Evolutionary conservation across 1,140 invertebrate species (phyloP).

Genomic region (Thereuonema tuberculata): DNA sequence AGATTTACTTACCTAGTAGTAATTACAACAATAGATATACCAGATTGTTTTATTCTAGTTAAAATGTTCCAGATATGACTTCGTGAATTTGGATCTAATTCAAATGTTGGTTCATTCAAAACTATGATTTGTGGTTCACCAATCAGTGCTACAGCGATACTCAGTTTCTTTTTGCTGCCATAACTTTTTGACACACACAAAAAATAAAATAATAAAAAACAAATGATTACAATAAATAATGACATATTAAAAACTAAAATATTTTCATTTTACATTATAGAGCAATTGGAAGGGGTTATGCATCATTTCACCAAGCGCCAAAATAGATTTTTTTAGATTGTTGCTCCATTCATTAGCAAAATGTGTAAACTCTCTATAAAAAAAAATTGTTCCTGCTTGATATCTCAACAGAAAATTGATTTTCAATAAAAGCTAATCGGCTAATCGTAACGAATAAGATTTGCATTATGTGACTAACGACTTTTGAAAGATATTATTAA

Average conservation of each 20-base stretch:
- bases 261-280: no score
- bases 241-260: not conserved
- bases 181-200: constrained; percentile 51
- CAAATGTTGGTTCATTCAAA: constrained; percentile 88
- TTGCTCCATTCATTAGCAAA: no score
- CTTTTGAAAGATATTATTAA: no score
- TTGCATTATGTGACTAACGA: no score
- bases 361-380: no score
- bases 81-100: constrained; percentile 60
- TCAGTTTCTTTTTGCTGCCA: constrained; percentile 80
- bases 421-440: no score
- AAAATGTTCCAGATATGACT: not conserved
- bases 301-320: no score
- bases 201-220: not conserved
- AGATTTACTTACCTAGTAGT: not conserved
- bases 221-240: not conserved
- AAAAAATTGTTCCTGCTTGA: no score
- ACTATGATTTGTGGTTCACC: constrained; percentile 88
- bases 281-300: no score
- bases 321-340: no score
- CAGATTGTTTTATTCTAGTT: not conserved
- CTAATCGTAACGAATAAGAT: no score
- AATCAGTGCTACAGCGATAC: constrained; percentile 80
- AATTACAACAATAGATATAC: not conserved
- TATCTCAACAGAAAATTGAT: no score